Percentiles rank a stretch among this genome's conserved stretches.
Evolutionary conservation across 2,888 invertebrate genomes (phyloP).

Genomic region (Euphydryas editha): DNA sequence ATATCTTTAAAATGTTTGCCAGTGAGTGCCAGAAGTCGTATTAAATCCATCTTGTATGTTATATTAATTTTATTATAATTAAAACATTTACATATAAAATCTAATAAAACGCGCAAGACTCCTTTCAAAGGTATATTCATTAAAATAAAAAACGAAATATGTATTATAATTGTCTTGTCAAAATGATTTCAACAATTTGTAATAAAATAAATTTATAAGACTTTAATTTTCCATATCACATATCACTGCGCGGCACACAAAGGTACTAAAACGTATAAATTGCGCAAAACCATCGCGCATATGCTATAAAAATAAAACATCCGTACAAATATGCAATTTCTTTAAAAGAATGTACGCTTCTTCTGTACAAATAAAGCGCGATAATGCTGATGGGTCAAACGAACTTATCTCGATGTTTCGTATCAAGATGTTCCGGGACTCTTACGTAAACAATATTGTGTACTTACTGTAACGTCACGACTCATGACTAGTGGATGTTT

Average conservation of each 20-base stretch:
- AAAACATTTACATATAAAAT: no score
- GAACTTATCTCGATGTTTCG: slow-evolving; percentile 25
- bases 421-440: slow-evolving; percentile 30
- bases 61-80: no score
- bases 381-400: slow-evolving; percentile 26
- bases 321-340: slow-evolving; percentile 31
- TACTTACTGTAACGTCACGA: slow-evolving; percentile 7
- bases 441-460: slow-evolving; percentile 12
- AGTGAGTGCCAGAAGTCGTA: no score
- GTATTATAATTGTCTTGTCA: no score
- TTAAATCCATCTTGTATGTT: no score
- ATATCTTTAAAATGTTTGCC: no score
- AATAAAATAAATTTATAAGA: not conserved
- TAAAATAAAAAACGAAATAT: no score
- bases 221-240: not conserved
- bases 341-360: slow-evolving; percentile 26
- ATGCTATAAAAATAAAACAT: slow-evolving; percentile 14
- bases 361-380: slow-evolving; percentile 26
- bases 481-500: not conserved
- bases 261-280: not conserved
- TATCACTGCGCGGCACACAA: not conserved
- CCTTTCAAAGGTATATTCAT: no score
- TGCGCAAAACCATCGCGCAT: not conserved
- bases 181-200: not conserved
- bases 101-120: no score